Evolutionary conservation across 2,113 vertebrate genomes (phyloP).

Genomic region (Apteryx owenii): DNA sequence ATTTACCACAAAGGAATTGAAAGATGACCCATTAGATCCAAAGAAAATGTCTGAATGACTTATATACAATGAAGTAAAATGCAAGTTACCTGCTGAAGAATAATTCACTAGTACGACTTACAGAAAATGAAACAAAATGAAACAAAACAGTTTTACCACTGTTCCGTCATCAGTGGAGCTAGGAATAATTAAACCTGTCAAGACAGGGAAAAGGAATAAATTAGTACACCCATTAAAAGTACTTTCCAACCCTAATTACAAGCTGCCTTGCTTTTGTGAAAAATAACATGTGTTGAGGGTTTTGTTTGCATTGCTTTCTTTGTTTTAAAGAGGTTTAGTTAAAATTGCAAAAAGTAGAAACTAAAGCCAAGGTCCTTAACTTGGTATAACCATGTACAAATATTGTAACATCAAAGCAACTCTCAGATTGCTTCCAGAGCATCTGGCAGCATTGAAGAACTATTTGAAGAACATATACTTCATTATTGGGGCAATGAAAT

Average conservation of each 20-base stretch:
- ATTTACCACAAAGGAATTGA: neutral
- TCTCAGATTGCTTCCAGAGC: neutral
- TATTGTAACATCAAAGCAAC: neutral
- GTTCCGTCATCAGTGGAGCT: neutral
- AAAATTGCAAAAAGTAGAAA: neutral
- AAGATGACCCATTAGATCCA: neutral
- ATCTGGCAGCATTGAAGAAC: neutral
- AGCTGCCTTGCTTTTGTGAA: neutral
- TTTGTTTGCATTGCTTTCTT: neutral
- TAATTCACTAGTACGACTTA: neutral
- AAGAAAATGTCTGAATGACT: neutral
- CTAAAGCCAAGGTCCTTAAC: neutral
- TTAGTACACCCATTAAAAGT: constrained; percentile 33
- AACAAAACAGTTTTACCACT: neutral
- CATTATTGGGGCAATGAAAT: neutral
- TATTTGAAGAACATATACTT: neutral
- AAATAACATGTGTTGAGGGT: neutral
- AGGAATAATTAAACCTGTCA: constrained; percentile 64
- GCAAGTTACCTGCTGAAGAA: neutral
- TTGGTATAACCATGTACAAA: neutral
- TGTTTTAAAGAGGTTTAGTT: neutral
- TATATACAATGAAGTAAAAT: constrained; percentile 8
- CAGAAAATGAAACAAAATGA: neutral
- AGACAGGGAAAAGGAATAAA: constrained; percentile 53
- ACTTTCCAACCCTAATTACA: constrained; percentile 41